Base-by-base conservation (phyloP, 2,113 vertebrate species). In the Mirza zaza region DNA sequence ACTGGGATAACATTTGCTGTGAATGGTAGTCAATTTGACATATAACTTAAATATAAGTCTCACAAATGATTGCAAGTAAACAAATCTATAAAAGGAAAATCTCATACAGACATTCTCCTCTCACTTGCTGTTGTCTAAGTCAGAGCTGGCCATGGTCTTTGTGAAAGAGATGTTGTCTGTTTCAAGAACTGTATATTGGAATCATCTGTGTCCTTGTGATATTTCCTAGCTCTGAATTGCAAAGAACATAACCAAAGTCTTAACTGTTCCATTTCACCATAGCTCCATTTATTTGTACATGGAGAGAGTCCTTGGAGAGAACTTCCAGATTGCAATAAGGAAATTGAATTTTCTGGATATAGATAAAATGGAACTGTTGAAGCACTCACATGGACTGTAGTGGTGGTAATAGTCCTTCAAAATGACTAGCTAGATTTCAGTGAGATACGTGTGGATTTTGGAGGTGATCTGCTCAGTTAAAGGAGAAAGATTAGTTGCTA, bases 401-500 rank as follows among this genome's bases (percentile, higher is more conserved):
- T 59, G 12, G 65, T 67, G 59, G 57, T 59, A 34, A 93, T 63
- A 52, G 73, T 73, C 52, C 71, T 80, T 73, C 71, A 95, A 81
- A 86, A 61, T 93, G 57, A 93, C 75, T 86, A 93, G n/a, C 39
- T n/a, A 93, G 80, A 86, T 90, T 93, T 6, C 34, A 75, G 52
- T 61, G 21, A 61, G 32, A 50, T 84, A 73, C 45, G 9, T 81
- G 32, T 68, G 39, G 20, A 71, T 39, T 27, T 36, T 85, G 77
- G 63, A 32, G 32, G 79, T 90, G 39, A 93, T 39, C 15, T 39
- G 15, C 32, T 92, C 34, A 52, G 13, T 82, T 68, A 68, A 93
- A 93, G 34, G 39, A 92, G 8, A 85, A 67, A 65, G 65, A 80
- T 81, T 92, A 75, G 42, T 65, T 88, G 42, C 34, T 73, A 11